Evolutionary conservation across 2,113 vertebrate genomes (phyloP), one percentile per base, ranked within the genome.

Genomic region (Catharus fuscescens): DNA sequence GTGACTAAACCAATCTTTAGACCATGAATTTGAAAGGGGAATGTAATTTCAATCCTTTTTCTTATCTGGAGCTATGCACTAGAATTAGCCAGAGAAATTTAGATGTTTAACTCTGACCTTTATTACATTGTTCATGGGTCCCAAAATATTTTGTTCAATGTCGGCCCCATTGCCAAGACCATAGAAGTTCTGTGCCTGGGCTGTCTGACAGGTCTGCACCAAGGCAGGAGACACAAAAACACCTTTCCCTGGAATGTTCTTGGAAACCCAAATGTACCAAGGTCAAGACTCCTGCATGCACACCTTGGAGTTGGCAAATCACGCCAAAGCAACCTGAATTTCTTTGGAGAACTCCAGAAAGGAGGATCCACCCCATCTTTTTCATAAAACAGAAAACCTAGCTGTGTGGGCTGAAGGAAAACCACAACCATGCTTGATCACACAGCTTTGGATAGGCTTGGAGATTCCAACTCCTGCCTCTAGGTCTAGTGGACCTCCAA

Each of bases 251-350:
- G 31, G 45, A 0, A 1, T 29, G 70, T 26, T 21, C 42, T n/a
- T 78, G 42, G 50, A 56, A 73, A 48, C 8, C n/a, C 6, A 14
- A 57, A 48, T 0, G 0, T n/a, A 38, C 42, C n/a, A 78, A 45
- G 36, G 56, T 18, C n/a, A 77, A 57, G 23, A 57, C 12, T 56
- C 6, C 36, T 1, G 4, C 0, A 0, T 50, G 26, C 3, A 15
- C 12, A 19, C 5, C 25, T 64, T 24, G 12, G 64, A 36, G n/a
- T 1, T 50, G 45, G n/a, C 8, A 66, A 62, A 66, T 15, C 70
- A 71, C 0, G 0, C 24, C 31, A 61, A 56, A 73, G 10, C 18
- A 87, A 17, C 66, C 69, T 44, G 36, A 56, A 87, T 47, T 64
- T 84, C 64, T 48, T 26, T 16, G 45, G 36, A 65, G 29, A 14